phyloP scores from a whole-genome alignment of 2,797 vertebrate genomes.

The Leptodactylus fallax region DNA sequence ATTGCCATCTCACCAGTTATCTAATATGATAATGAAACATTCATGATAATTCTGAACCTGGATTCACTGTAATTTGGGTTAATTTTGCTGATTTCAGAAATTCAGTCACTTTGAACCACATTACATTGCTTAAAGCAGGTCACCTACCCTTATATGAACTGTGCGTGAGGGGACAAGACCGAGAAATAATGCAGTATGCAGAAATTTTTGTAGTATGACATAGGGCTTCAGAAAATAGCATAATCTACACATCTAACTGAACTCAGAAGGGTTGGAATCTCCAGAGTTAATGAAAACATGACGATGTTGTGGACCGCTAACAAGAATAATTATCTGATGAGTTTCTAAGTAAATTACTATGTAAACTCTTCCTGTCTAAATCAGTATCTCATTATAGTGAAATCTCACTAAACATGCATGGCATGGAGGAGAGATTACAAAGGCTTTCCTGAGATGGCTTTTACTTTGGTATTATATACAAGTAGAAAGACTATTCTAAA shows the following conservation, averaged over 20 bases:
- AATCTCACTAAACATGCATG: conserved; percentile 22
- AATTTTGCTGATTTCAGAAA: not conserved
- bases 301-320: conserved; percentile 43
- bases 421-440: conserved; percentile 31
- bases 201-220: not conserved
- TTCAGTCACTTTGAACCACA: not conserved
- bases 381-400: conserved; percentile 38
- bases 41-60: not conserved
- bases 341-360: conserved; percentile 46
- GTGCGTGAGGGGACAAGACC: not conserved
- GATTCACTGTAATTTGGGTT: not conserved
- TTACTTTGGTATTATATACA: conserved; percentile 29
- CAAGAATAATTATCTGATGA: conserved; percentile 47
- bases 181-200: not conserved
- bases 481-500: conserved; percentile 20
- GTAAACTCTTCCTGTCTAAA: conserved; percentile 46
- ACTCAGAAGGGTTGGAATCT: conserved; percentile 5
- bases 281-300: conserved; percentile 39
- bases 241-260: not conserved
- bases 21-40: not conserved
- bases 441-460: conserved; percentile 39
- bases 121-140: not conserved
- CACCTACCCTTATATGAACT: not conserved
- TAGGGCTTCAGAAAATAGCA: not conserved
- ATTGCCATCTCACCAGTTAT: not conserved